Evolutionary conservation across 2,888 invertebrate genomes (phyloP).

Genomic region (Acheta domesticus): DNA sequence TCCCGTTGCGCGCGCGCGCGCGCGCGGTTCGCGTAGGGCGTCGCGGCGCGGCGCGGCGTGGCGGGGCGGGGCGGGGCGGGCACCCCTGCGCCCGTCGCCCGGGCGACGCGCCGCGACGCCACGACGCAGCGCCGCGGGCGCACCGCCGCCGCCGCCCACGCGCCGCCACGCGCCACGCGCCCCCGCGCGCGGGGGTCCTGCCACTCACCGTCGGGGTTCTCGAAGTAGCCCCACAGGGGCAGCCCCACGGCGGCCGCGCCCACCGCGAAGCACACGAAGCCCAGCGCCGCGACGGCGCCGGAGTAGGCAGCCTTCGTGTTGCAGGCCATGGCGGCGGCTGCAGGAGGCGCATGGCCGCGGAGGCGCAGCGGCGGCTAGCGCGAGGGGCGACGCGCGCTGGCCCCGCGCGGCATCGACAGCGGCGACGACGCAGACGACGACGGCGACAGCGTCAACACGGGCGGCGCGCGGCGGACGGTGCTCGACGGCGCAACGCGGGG

Average conservation of each 20-base stretch:
- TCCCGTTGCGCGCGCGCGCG: not conserved
- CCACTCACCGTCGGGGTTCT: constrained; percentile 61
- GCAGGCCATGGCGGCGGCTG: constrained; percentile 41
- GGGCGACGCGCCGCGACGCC: not conserved
- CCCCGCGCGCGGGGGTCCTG: not conserved
- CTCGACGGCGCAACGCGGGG: constrained; percentile 37
- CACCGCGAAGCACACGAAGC: constrained; percentile 75
- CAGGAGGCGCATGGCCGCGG: not conserved
- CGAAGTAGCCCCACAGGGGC: constrained; percentile 84
- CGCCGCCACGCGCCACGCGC: not conserved
- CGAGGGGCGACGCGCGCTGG: constrained; percentile 48
- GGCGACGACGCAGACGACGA: not conserved
- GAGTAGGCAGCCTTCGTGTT: constrained; percentile 61
- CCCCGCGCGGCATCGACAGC: constrained; percentile 40
- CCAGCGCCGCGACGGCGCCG: constrained; percentile 64
- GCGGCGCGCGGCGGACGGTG: not conserved
- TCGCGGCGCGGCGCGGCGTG: not conserved
- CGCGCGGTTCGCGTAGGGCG: not conserved
- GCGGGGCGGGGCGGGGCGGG: not conserved
- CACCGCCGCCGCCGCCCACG: not conserved
- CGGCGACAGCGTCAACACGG: constrained; percentile 42
- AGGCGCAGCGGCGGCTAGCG: constrained; percentile 42
- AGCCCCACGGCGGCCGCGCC: constrained; percentile 79
- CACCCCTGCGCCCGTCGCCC: not conserved
- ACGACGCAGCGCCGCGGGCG: not conserved